These are phyloP conservation scores for Danionella dracula DNA, from an alignment of 2,797 vertebrate species.

Conservation along the genomic window DNA sequence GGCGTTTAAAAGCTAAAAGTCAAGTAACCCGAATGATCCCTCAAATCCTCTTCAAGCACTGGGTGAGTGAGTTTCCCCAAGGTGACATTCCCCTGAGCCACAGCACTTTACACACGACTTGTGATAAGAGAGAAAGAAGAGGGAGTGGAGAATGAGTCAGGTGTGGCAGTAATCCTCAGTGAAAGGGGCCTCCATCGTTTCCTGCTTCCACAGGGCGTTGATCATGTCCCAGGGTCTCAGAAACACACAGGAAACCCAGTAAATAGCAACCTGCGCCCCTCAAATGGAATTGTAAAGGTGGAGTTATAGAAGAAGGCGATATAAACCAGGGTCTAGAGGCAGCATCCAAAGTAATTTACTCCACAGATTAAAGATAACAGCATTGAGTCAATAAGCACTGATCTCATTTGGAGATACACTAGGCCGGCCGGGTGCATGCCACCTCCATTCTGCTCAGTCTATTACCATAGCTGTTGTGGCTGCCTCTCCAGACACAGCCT, in stretches of 20 bases:
- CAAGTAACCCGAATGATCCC: neutral
- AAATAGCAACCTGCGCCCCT: slow-evolving; percentile 59
- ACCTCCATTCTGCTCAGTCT: slow-evolving; percentile 40
- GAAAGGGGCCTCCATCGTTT: slow-evolving; percentile 47
- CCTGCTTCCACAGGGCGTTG: slow-evolving; percentile 39
- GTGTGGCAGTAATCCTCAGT: slow-evolving; percentile 50
- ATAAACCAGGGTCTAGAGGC: slow-evolving; percentile 55
- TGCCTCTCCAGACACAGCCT: slow-evolving; percentile 39
- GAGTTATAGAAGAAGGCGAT: slow-evolving; percentile 56
- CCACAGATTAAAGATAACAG: slow-evolving; percentile 70
- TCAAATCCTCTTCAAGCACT: neutral
- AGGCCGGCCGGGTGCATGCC: slow-evolving; percentile 40
- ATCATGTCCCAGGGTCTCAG: slow-evolving; percentile 45
- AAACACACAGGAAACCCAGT: slow-evolving; percentile 46
- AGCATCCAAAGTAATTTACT: slow-evolving; percentile 67
- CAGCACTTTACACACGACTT: slow-evolving; percentile 33
- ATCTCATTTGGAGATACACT: slow-evolving; percentile 73
- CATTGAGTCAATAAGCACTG: slow-evolving; percentile 71
- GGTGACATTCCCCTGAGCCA: slow-evolving; percentile 40
- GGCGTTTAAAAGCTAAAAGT: neutral
- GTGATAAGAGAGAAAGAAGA: slow-evolving; percentile 41
- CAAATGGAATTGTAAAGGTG: slow-evolving; percentile 62
- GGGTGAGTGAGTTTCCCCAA: slow-evolving; percentile 39
- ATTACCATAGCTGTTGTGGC: slow-evolving; percentile 52
- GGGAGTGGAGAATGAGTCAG: slow-evolving; percentile 31